A percentile compares a stretch with the other conserved stretches of the same genome.
These are phyloP conservation scores for Myopa testacea DNA, from an alignment of 2,888 invertebrate genomes.

Conservation along the genomic window DNA sequence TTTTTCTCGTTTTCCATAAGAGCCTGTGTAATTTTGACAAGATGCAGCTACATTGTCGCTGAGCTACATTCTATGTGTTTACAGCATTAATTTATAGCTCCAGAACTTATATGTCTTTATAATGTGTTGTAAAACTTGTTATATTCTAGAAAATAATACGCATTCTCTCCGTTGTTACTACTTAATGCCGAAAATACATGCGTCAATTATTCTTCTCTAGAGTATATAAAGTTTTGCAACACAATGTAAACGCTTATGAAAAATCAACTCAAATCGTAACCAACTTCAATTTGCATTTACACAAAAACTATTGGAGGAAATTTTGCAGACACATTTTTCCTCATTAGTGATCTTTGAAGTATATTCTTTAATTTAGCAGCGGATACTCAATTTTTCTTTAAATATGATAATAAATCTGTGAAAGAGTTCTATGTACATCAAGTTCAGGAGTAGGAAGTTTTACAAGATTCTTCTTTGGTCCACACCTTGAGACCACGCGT, in stretches of 20 bases:
- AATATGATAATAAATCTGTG: constrained; percentile 34
- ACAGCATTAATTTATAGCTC: too few species aligned
- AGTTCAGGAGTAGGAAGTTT: neutral
- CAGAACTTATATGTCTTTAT: too few species aligned
- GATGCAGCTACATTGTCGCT: too few species aligned
- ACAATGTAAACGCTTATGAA: neutral
- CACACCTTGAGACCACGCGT: constrained; percentile 17
- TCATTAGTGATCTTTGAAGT: constrained; percentile 10
- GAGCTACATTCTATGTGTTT: too few species aligned
- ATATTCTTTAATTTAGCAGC: neutral
- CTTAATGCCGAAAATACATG: too few species aligned
- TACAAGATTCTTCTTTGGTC: neutral
- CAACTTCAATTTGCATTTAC: constrained; percentile 40
- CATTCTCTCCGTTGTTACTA: too few species aligned
- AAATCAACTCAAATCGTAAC: constrained; percentile 33
- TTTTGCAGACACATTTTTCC: constrained; percentile 31
- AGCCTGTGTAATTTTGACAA: too few species aligned
- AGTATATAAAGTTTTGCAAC: too few species aligned
- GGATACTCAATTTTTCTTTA: neutral
- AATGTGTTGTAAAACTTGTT: too few species aligned
- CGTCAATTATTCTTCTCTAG: too few species aligned
- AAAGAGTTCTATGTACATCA: neutral
- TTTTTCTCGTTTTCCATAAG: too few species aligned
- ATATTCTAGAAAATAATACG: too few species aligned
- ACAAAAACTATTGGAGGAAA: constrained; percentile 7